Base-by-base conservation (phyloP, 2,113 vertebrate species). In the Perognathus longimembris region DNA sequence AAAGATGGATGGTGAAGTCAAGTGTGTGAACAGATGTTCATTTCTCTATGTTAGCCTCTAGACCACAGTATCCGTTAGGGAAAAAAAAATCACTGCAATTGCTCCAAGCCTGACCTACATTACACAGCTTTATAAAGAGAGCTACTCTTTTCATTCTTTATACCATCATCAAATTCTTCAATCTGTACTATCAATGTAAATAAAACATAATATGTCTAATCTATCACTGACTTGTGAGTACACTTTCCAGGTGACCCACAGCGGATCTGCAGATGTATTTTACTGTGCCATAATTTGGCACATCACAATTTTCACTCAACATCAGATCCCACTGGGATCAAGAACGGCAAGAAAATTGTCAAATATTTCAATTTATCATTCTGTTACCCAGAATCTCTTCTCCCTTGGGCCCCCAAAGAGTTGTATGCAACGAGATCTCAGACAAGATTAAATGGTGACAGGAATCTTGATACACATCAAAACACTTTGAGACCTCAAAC, bases 281-380 rank as follows among this genome's bases (percentile, higher is more conserved):
- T 34, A 42, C 24, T n/a, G 57, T 54, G 57, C 54, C 21, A 38
- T 79, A 74, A 79, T 90, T 66, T 78, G 82, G 24, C 85, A 50
- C 64, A 83, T 75, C 73, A 76, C 15, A 82, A 4, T 73, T 76
- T 82, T 54, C 40, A 81, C 70, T 87, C 66, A n/a, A 92, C 76
- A 76, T 50, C 28, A 18, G 45, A 84, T 82, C 66, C 66, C 66
- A 80, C 0, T 69, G 81, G 63, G 71, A 66, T 34, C 54, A 42
- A 88, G 83, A 69, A 10, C 3, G 42, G 4, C 24, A 71, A n/a
- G 12, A 89, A 74, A 77, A 75, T 22, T 91, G 45, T 77, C 73
- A 85, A 63, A 59, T n/a, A 91, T 78, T 92, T 95, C 81, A 69
- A 69, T 91, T 89, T 93, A n/a, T 90, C 81, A 78, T 85, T 76